phyloP scores from a whole-genome alignment of 2,113 vertebrate species.

The Indicator maculatus region DNA sequence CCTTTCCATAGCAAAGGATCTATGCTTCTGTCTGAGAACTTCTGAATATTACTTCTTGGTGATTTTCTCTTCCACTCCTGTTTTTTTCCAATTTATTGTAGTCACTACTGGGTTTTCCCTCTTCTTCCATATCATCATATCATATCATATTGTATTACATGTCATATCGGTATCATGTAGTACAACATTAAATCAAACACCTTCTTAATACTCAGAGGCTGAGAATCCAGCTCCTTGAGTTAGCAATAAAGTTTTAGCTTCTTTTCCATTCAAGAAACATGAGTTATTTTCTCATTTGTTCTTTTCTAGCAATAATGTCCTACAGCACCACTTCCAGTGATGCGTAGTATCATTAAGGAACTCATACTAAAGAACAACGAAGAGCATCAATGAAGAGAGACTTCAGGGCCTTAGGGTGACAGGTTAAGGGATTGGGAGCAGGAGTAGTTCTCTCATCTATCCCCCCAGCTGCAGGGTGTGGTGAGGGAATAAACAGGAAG shows the following conservation, averaged over 20 bases:
- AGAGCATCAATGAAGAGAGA: too few species aligned
- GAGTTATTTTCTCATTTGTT: background rate
- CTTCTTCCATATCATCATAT: background rate
- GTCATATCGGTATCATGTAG: background rate
- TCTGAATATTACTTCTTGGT: background rate
- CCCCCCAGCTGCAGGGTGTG: too few species aligned
- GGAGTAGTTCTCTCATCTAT: too few species aligned
- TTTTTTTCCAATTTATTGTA: background rate
- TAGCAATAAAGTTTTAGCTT: conserved; percentile 15
- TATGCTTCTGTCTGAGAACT: background rate
- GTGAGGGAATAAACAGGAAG: too few species aligned
- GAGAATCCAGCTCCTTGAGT: background rate
- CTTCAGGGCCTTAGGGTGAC: too few species aligned
- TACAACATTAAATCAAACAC: background rate
- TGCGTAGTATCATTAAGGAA: background rate
- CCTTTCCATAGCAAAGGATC: background rate
- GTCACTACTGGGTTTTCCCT: background rate
- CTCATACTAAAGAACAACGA: background rate
- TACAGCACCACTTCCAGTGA: background rate
- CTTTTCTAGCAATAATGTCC: background rate
- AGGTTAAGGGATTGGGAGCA: too few species aligned
- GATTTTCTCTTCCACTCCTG: background rate
- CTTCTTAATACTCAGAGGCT: background rate
- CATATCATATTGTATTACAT: accelerated
- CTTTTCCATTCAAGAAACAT: background rate